Evolutionary conservation across 2,797 vertebrate genomes (phyloP), one percentile per base, ranked within the genome.

Genomic region (Darevskia nairensis): DNA sequence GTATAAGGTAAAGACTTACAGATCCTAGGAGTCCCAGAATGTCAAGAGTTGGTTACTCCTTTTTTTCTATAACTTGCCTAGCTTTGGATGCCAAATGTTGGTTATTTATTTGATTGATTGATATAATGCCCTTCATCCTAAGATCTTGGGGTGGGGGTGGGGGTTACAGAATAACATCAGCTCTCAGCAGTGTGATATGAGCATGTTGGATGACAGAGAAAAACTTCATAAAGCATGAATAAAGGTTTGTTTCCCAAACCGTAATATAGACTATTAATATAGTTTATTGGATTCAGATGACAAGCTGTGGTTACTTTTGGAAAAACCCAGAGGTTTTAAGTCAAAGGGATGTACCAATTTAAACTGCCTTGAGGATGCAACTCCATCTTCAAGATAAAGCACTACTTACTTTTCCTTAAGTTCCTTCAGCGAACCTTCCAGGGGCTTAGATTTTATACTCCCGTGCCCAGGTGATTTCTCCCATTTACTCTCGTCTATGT

Each of bases 341-440:
- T 46, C n/a, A 74, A 50, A 66, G 19, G 1, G 59, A 68, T 55
- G 61, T 1, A 76, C 9, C n/a, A 15, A 84, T 84, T 79, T 71
- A 79, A 84, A 61, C 8, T 79, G 19, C 8, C 21, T 72, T 44
- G 23, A 80, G 25, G 15, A 80, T 69, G 64, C 23, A 69, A 79
- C 10, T 87, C 74, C 27, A 66, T 41, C 68, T 3, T 19, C 84
- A 87, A 90, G 5, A 39, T 1, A 91, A 89, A 78, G 41, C 19
- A 44, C 0, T 79, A 84, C 97, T 98, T 97, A 99, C 98, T 97
- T 99, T 95, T 99, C 98, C 91, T 97, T 98, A 50, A 94, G 89
- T 44, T 98, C 98, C 93, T 98, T 97, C 21, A 84, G 85, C 3
- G 90, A 93, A 90, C 86, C 82, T 84, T 97, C 96, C 72, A 90